Evolutionary conservation across 2,113 vertebrate genomes (phyloP).

Genomic region (Eulemur macaco): DNA sequence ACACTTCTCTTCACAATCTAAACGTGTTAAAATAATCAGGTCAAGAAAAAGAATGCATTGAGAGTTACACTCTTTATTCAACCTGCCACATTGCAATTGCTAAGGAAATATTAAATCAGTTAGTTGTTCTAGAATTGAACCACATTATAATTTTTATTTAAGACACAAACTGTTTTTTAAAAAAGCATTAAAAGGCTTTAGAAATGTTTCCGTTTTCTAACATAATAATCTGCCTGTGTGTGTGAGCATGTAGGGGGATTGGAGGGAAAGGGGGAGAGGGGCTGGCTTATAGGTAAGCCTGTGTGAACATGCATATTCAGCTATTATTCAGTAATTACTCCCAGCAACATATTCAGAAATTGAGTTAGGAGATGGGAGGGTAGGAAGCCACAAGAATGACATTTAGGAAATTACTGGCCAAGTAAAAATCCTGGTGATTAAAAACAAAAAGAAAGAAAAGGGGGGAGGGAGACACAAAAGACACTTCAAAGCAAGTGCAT

Average conservation of each 20-base stretch:
- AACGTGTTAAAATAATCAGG: not conserved
- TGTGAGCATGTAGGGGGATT: too few relatives aligned
- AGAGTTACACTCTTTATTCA: conserved; percentile 27
- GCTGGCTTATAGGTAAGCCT: not conserved
- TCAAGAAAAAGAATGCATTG: not conserved
- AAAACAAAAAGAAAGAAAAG: conserved; percentile 14
- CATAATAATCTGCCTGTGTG: not conserved
- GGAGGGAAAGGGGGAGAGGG: not conserved
- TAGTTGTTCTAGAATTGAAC: conserved; percentile 18
- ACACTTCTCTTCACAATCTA: not conserved
- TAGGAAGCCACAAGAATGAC: conserved; percentile 9
- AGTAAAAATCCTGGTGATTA: conserved; percentile 58
- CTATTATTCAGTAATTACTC: conserved; percentile 50
- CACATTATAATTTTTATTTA: conserved; percentile 49
- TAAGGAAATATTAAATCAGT: conserved; percentile 43
- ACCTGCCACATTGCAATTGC: not conserved
- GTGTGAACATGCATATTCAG: conserved; percentile 4
- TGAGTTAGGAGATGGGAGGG: not conserved
- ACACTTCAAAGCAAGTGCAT: conserved; percentile 73
- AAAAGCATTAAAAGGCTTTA: conserved; percentile 12
- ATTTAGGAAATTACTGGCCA: conserved; percentile 64
- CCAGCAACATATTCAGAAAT: conserved; percentile 60
- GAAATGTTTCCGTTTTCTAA: conserved; percentile 21
- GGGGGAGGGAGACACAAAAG: conserved; percentile 51
- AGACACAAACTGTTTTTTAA: conserved; percentile 5